Conservation (phyloP, 2,888 invertebrate species). For the Cremastinae sp. region DNA sequence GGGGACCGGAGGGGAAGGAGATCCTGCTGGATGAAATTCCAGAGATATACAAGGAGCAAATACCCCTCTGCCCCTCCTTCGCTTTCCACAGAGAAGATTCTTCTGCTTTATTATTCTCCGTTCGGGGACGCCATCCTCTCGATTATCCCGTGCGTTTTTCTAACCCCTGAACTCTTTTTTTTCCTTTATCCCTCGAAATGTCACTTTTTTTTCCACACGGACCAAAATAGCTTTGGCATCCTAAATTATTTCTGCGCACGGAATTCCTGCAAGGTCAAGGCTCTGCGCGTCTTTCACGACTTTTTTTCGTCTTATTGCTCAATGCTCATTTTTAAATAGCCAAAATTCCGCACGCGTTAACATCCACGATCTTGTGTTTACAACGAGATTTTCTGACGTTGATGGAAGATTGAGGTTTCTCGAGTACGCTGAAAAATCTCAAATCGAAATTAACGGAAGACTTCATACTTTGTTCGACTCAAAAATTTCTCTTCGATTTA, state of each 20-base stretch:
- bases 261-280: conserved; percentile 34
- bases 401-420: too few relatives aligned
- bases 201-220: not conserved
- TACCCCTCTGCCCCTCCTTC: not conserved
- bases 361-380: too few relatives aligned
- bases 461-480: too few relatives aligned
- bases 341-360: too few relatives aligned
- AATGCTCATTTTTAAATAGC: too few relatives aligned
- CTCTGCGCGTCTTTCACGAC: not conserved
- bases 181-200: not conserved
- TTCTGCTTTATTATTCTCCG: conserved; percentile 24
- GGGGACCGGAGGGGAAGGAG: conserved; percentile 3
- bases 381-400: too few relatives aligned
- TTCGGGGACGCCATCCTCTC: conserved; percentile 26
- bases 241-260: conserved; percentile 16
- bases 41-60: conserved; percentile 33
- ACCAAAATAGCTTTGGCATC: conserved; percentile 7
- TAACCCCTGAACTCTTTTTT: conserved; percentile 29
- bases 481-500: too few relatives aligned
- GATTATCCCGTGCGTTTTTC: conserved; percentile 50
- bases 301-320: too few relatives aligned
- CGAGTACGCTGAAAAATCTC: too few relatives aligned
- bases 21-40: conserved; percentile 57
- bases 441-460: too few relatives aligned
- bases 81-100: not conserved